Percentiles rank a stretch among this genome's conserved stretches.
phyloP scores from a whole-genome alignment of 2,888 invertebrate species.

The Chalcis sispes region DNA sequence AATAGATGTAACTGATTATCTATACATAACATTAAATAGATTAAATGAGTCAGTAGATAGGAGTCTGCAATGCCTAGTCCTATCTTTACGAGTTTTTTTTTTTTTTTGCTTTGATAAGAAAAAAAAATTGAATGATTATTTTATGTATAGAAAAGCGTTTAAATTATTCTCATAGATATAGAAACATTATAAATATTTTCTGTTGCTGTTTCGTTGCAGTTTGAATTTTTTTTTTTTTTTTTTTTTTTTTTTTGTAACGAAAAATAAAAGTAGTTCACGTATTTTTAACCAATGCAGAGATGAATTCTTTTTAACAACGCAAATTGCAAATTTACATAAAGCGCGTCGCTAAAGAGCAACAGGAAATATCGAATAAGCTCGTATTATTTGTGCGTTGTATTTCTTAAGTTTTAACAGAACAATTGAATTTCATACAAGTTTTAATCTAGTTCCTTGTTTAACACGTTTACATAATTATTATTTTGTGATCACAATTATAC shows the following conservation, averaged over 20 bases:
- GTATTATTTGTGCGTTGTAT: no score
- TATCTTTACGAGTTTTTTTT: constrained; percentile 11
- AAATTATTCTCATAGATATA: no score
- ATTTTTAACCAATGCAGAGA: no score
- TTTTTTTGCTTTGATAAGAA: background rate
- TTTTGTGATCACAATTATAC: no score
- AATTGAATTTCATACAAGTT: no score
- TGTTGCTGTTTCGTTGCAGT: no score
- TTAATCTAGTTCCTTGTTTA: constrained; percentile 11
- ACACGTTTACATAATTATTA: background rate
- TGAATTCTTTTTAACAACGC: no score
- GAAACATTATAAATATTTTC: constrained; percentile 3
- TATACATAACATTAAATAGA: constrained; percentile 6
- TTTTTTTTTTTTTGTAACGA: no score
- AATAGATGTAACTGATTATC: background rate
- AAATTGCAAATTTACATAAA: no score
- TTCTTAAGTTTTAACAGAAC: no score
- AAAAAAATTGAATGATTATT: background rate
- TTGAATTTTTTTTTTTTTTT: no score
- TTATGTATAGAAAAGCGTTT: background rate
- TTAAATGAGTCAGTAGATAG: constrained; percentile 13
- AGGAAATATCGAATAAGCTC: constrained; percentile 11
- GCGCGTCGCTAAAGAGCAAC: background rate
- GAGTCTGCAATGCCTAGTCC: constrained; percentile 36
- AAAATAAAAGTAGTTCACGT: no score